Evolutionary conservation across 2,888 invertebrate genomes (phyloP), one percentile per base, ranked within the genome.

Genomic region (Sclerodermus sp.): DNA sequence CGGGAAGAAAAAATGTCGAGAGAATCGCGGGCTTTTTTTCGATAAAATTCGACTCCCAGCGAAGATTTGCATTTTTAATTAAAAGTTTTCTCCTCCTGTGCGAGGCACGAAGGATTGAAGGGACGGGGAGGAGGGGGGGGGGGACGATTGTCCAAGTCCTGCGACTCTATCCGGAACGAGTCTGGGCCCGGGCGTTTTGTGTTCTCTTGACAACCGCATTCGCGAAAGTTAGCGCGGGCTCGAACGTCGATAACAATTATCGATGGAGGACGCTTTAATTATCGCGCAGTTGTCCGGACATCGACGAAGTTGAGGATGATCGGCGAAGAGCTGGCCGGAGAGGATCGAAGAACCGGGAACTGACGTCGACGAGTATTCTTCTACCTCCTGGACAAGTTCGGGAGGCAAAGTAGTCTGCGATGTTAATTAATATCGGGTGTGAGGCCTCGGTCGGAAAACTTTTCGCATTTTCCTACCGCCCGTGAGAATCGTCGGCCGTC

Each of bases 221-320:
- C 42, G 48, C 34, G 42, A 45, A 64, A 62, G 53, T 64, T 64
- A 47, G 55, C 49, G 45, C 52, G 23, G 23, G 3, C 8, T 23
- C 3, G 8, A 51, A 62, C 59, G 65, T 62, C 60, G 61, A 68
- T 68, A 65, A 66, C 61, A 65, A 70, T 68, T 63, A 66, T 61
- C 59, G 61, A 52, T 51, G 23, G 23, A 55, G 60, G 60, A 69
- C 58, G 57, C 59, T 68, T 53, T 68, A 68, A 68, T 70, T 62
- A 67, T 68, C 60, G 57, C 55, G 52, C 50, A 49, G 52, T 47
- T 42, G 50, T 52, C 43, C 56, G 34, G 51, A 44, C 50, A 42
- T 17, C 47, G 39, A 38, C 49, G 49, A 61, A 34, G 41, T 5
- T 4, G 14, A 12, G 18, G 41, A 41, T 18, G 23, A n/a, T 10